phyloP scores from a whole-genome alignment of 2,113 vertebrate genomes.

The Varanus komodoensis region DNA sequence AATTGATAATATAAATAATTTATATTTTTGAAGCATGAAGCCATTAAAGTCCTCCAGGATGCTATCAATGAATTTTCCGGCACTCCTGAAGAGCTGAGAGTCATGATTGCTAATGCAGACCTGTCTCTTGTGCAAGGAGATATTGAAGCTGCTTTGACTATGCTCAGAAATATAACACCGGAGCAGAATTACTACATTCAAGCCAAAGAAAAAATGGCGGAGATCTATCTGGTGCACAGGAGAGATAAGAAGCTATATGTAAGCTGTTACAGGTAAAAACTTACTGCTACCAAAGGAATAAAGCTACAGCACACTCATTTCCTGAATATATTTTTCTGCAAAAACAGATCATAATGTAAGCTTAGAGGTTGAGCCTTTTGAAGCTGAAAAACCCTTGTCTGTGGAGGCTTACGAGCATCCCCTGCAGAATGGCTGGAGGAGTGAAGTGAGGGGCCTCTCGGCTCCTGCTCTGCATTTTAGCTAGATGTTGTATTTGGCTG shows the following conservation, averaged over 20 bases:
- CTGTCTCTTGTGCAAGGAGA: constrained; percentile 90
- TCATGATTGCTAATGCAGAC: constrained; percentile 93
- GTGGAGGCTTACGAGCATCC: no score
- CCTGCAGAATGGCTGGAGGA: no score
- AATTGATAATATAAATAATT: background rate
- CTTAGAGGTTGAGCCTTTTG: no score
- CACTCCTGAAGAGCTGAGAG: constrained; percentile 90
- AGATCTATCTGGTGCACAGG: constrained; percentile 91
- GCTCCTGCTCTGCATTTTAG: no score
- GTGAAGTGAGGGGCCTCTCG: no score
- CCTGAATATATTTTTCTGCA: background rate
- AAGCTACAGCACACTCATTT: background rate
- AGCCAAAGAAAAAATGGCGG: constrained; percentile 96
- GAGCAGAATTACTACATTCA: constrained; percentile 95
- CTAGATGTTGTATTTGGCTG: no score
- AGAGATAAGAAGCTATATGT: constrained; percentile 93
- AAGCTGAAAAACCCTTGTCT: no score
- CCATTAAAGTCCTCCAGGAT: constrained; percentile 95
- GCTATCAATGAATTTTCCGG: constrained; percentile 96
- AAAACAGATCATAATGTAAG: background rate
- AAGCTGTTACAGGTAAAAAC: constrained; percentile 91
- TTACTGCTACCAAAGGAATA: background rate
- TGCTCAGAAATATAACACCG: constrained; percentile 89
- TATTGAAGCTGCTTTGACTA: constrained; percentile 88
- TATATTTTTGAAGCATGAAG: constrained; percentile 87